Evolutionary conservation across 2,797 vertebrate species (phyloP), one percentile per base, ranked within the genome.

Genomic region (Cryptoprocta ferox): DNA sequence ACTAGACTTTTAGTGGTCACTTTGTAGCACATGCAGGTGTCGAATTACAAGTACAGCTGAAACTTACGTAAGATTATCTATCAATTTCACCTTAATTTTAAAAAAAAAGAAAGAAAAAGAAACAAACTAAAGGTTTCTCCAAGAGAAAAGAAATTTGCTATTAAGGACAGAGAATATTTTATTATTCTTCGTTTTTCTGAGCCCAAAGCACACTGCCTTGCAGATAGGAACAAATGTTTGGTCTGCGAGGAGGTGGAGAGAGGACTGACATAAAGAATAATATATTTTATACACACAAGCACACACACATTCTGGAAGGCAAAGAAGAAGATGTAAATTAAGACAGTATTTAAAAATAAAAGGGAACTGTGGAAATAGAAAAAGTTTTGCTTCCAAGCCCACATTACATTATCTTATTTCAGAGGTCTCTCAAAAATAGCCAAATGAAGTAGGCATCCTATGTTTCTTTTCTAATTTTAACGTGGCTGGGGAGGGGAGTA

Each of bases 381-480:
- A 91, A 76, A 53, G 0, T 7, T 95, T 94, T 71, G 42, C 88
- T 61, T 92, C n/a, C 5, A 83, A 94, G 18, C n/a, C 70, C 15
- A 28, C 73, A 97, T 90, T 83, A 88, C 15, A 78, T 92, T 91
- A 84, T 89, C 71, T 92, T 91, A 95, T 90, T 95, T 96, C 75
- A 96, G 50, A 86, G 37, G 11, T 59, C 80, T 97, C 82, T 97
- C 91, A 92, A 95, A 97, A 97, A 96, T 89, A 96, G 37, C 66
- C 56, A 86, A 96, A 95, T 95, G 75, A 97, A 94, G 73, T 80
- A 96, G 24, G 37, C 39, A 95, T 95, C 92, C 30, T 89, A 42
- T 68, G 32, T 93, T 94, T 96, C 53, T 91, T 75, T 93, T 93
- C 78, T 76, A 95, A 96, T 95, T 96, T 86, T 82, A 95, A 96